These are phyloP conservation scores for Brachyopa scutellaris DNA, from an alignment of 2,888 invertebrate genomes.

Conservation along the genomic window DNA sequence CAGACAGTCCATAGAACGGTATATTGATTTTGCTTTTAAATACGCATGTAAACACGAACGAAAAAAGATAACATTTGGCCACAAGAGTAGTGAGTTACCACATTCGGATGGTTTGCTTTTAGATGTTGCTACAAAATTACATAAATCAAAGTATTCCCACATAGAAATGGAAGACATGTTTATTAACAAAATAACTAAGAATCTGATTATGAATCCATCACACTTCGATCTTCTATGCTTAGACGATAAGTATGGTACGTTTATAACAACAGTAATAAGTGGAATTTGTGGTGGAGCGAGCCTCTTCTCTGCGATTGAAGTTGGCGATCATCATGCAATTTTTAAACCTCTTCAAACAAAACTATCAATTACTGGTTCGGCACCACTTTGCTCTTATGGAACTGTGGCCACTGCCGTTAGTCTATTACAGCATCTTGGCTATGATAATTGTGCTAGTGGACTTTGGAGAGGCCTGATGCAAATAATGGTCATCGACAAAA, in stretches of 20 bases:
- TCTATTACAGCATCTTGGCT: slow-evolving; percentile 74
- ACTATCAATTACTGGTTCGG: slow-evolving; percentile 75
- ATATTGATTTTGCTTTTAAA: slow-evolving; percentile 74
- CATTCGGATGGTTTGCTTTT: slow-evolving; percentile 75
- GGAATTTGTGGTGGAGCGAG: slow-evolving; percentile 77
- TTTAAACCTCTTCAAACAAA: slow-evolving; percentile 78
- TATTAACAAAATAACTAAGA: slow-evolving; percentile 73
- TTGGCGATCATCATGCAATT: slow-evolving; percentile 76
- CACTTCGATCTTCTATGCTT: slow-evolving; percentile 76
- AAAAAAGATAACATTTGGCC: slow-evolving; percentile 75
- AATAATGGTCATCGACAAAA: slow-evolving; percentile 74
- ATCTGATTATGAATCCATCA: slow-evolving; percentile 73
- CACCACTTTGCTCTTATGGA: slow-evolving; percentile 76
- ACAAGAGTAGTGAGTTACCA: slow-evolving; percentile 76
- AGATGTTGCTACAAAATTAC: slow-evolving; percentile 71
- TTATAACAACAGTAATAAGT: slow-evolving; percentile 75
- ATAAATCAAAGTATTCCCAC: slow-evolving; percentile 38
- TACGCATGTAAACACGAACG: slow-evolving; percentile 70
- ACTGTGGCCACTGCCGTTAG: slow-evolving; percentile 75
- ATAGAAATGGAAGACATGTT: slow-evolving; percentile 74
- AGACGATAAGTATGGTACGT: slow-evolving; percentile 77
- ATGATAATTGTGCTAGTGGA: slow-evolving; percentile 62
- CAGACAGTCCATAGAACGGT: slow-evolving; percentile 57
- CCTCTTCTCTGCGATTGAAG: slow-evolving; percentile 76
- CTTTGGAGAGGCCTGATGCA: slow-evolving; percentile 74